phyloP scores from a whole-genome alignment of 2,888 invertebrate species.

The Eurytoma californica region DNA sequence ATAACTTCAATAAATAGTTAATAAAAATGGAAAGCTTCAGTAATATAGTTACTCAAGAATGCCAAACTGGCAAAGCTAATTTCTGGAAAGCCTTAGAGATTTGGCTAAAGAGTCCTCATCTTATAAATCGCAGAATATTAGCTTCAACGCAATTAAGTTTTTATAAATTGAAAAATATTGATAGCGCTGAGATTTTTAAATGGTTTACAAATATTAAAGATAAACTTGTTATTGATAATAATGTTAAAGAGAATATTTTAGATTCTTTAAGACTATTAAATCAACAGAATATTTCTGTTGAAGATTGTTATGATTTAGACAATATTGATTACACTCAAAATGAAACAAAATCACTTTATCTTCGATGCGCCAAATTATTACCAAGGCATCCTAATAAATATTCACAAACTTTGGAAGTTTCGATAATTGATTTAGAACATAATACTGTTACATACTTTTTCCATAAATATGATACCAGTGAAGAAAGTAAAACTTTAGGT shows the following conservation, averaged over 20 bases:
- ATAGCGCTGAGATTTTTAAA: constrained; percentile 42
- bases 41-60: constrained; percentile 60
- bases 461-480: constrained; percentile 74
- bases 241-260: constrained; percentile 61
- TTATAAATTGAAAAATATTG: constrained; percentile 52
- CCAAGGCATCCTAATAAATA: constrained; percentile 71
- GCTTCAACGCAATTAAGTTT: constrained; percentile 71
- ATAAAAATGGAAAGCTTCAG: constrained; percentile 55
- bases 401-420: constrained; percentile 73
- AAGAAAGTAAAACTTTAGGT: constrained; percentile 73
- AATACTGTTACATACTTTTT: constrained; percentile 74
- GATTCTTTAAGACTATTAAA: constrained; percentile 66
- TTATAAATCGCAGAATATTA: constrained; percentile 84
- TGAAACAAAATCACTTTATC: constrained; percentile 64
- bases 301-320: constrained; percentile 50
- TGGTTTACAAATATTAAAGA: constrained; percentile 50
- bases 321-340: constrained; percentile 47
- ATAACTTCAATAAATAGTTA: constrained; percentile 16
- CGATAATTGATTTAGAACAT: constrained; percentile 71
- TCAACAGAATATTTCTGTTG: constrained; percentile 31
- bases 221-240: constrained; percentile 48
- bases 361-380: constrained; percentile 74
- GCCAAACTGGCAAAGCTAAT: constrained; percentile 67
- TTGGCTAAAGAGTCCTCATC: constrained; percentile 82
- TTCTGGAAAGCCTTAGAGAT: constrained; percentile 83